phyloP scores from a whole-genome alignment of 2,888 invertebrate species.

The Ceraclea dissimilis region DNA sequence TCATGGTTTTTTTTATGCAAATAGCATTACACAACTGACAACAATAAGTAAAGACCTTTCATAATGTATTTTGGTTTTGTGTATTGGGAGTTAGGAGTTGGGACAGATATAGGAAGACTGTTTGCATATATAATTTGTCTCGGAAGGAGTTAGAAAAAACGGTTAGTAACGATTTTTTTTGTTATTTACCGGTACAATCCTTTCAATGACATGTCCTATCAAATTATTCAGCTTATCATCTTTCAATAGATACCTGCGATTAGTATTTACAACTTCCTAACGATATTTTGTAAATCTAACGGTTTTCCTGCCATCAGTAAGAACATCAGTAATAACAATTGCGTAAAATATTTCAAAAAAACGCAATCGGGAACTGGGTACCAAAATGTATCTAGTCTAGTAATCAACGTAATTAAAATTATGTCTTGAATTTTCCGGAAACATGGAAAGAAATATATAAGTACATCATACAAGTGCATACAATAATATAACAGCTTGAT shows the following conservation, averaged over 20 bases:
- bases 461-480: too few species aligned
- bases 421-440: too few species aligned
- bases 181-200: slow-evolving; percentile 15
- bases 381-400: too few species aligned
- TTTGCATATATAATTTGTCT: slow-evolving; percentile 25
- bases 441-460: too few species aligned
- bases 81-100: slow-evolving; percentile 8
- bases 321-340: too few species aligned
- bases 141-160: slow-evolving; percentile 21
- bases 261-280: neutral
- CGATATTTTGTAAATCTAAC: slow-evolving; percentile 13
- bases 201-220: slow-evolving; percentile 18
- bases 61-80: too few species aligned
- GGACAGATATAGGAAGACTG: slow-evolving; percentile 19
- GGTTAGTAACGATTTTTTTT: slow-evolving; percentile 25
- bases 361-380: too few species aligned
- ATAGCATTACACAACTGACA: slow-evolving; percentile 23
- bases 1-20: slow-evolving; percentile 27
- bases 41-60: slow-evolving; percentile 24
- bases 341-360: too few species aligned
- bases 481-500: too few species aligned
- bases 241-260: slow-evolving; percentile 8
- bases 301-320: too few species aligned
- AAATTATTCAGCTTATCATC: slow-evolving; percentile 14
- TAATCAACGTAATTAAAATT: too few species aligned